Evolutionary conservation across 2,888 invertebrate species (phyloP).

Genomic region (Tenodera sinensis): DNA sequence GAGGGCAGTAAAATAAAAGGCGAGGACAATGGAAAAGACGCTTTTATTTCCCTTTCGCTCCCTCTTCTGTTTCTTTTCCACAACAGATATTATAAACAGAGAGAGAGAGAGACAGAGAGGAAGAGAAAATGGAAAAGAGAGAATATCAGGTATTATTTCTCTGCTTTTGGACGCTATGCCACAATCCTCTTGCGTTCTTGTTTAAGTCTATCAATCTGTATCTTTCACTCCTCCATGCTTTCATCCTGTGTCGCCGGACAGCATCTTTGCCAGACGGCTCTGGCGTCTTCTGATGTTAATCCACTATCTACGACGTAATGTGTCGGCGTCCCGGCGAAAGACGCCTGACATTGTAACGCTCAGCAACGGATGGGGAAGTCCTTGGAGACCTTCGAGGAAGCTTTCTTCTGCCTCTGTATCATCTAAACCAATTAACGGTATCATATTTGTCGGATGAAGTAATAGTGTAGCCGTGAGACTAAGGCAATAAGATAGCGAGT

Average conservation of each 20-base stretch:
- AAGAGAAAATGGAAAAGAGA: not conserved
- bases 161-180: not conserved
- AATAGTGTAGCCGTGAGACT: too few species aligned
- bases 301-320: not conserved
- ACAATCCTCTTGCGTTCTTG: not conserved
- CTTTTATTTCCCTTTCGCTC: not conserved
- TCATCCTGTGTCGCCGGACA: not conserved
- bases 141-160: not conserved
- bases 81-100: not conserved
- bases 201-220: not conserved
- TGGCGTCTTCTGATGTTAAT: not conserved
- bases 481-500: too few species aligned
- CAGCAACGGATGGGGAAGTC: too few species aligned
- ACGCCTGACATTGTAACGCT: not conserved
- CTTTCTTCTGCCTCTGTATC: too few species aligned
- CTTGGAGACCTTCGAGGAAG: too few species aligned
- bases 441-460: too few species aligned
- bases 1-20: not conserved
- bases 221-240: not conserved
- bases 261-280: not conserved
- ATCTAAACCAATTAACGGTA: too few species aligned
- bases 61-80: not conserved
- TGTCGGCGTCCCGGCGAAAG: not conserved
- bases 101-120: not conserved
- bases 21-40: not conserved